A percentile compares a stretch with the other conserved stretches of the same genome.
These are phyloP conservation scores for Arrhopalites spinosus DNA, from an alignment of 2,888 invertebrate species.

Conservation along the genomic window DNA sequence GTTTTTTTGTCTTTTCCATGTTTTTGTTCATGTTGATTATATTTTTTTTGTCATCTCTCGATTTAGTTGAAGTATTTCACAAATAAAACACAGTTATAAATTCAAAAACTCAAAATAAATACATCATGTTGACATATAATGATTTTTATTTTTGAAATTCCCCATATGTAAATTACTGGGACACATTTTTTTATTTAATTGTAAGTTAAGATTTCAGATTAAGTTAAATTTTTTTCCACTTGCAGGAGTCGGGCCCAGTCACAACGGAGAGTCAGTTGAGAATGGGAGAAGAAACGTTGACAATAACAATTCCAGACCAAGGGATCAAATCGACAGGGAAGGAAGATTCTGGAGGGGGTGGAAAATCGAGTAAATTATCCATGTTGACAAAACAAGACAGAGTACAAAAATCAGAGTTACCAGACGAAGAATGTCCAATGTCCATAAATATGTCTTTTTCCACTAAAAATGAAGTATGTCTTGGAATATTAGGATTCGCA, in stretches of 20 bases:
- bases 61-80: not conserved
- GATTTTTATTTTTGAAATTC: not conserved
- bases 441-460: constrained; percentile 42
- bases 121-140: not conserved
- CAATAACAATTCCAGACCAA: not conserved
- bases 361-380: too few species aligned
- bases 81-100: not conserved
- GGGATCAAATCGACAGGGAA: too few species aligned
- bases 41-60: not conserved
- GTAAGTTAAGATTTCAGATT: not conserved
- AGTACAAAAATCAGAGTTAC: not conserved
- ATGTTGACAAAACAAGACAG: not conserved
- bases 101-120: not conserved
- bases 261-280: not conserved
- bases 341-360: too few species aligned
- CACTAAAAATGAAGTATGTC: too few species aligned
- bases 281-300: not conserved
- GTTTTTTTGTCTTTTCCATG: not conserved
- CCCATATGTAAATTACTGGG: too few species aligned
- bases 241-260: too few species aligned
- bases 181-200: too few species aligned
- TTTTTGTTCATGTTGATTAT: not conserved
- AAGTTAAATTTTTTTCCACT: too few species aligned
- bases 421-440: constrained; percentile 18
- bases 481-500: too few species aligned